Percentiles rank a stretch among this genome's conserved stretches.
These are phyloP conservation scores for Oxyruncus cristatus DNA, from an alignment of 2,113 vertebrate species.

Conservation along the genomic window DNA sequence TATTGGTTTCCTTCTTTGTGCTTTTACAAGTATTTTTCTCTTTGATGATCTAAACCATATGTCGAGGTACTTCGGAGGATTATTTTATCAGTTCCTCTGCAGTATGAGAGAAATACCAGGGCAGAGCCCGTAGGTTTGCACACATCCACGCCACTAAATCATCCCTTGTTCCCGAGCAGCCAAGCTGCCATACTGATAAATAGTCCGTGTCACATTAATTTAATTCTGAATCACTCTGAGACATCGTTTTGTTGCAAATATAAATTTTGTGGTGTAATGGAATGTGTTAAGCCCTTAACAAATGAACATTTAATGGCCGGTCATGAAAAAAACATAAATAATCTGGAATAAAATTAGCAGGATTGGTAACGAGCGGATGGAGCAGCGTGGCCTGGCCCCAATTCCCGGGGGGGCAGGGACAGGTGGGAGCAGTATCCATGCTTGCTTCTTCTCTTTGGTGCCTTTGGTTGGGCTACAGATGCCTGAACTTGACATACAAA, in stretches of 20 bases:
- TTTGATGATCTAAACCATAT: slow-evolving; percentile 77
- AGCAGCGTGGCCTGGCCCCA: neutral
- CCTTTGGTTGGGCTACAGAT: neutral
- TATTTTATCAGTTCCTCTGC: slow-evolving; percentile 74
- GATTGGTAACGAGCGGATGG: slow-evolving; percentile 34
- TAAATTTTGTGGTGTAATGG: slow-evolving; percentile 72
- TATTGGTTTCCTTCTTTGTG: slow-evolving; percentile 59
- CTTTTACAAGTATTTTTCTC: slow-evolving; percentile 73
- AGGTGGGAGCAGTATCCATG: neutral
- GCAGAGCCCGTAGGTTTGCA: slow-evolving; percentile 61
- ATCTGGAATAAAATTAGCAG: slow-evolving; percentile 58
- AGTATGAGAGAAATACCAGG: slow-evolving; percentile 64
- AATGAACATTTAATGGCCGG: slow-evolving; percentile 69
- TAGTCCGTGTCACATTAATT: slow-evolving; percentile 66
- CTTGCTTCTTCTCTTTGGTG: neutral
- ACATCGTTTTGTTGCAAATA: slow-evolving; percentile 65
- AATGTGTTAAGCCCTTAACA: slow-evolving; percentile 73
- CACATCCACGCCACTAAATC: slow-evolving; percentile 64
- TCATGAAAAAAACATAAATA: slow-evolving; percentile 67
- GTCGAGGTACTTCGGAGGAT: slow-evolving; percentile 70
- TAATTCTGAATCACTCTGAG: slow-evolving; percentile 70
- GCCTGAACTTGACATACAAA: neutral
- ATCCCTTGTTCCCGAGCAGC: slow-evolving; percentile 45
- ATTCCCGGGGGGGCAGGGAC: neutral
- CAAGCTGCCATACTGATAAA: slow-evolving; percentile 68